Percentiles rank a stretch among this genome's conserved stretches.
These are phyloP conservation scores for Rhizomys pruinosus DNA, from an alignment of 2,113 vertebrate species.

Conservation along the genomic window DNA sequence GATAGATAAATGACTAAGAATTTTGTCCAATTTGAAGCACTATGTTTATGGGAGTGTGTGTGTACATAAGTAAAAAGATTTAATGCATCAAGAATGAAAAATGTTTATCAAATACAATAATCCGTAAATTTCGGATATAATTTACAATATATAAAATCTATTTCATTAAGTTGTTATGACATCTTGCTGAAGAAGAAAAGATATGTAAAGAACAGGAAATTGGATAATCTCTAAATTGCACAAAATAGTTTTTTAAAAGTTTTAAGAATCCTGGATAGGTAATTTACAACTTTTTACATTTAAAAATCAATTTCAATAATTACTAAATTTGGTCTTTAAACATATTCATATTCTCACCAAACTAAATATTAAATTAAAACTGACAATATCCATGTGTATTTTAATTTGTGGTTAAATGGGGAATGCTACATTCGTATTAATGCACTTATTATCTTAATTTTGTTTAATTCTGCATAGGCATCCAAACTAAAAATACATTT, in stretches of 20 bases:
- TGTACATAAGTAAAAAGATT: not conserved
- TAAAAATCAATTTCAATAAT: not conserved
- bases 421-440: not conserved
- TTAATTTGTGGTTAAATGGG: not conserved
- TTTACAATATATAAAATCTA: not conserved
- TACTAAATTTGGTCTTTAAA: not conserved
- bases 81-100: not conserved
- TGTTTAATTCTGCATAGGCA: not conserved
- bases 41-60: not conserved
- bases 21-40: too few relatives aligned
- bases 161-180: not conserved
- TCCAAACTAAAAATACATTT: not conserved
- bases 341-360: not conserved
- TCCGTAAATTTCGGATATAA: not conserved
- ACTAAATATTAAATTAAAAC: slow-evolving; percentile 3
- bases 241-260: not conserved
- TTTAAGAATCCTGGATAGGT: not conserved
- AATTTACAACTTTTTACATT: not conserved
- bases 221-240: not conserved
- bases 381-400: not conserved
- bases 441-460: not conserved
- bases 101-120: not conserved
- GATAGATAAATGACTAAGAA: not conserved
- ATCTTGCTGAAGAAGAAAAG: not conserved
- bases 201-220: not conserved